Conservation (phyloP, 1,140 invertebrate genomes). For the Micrasema longulum region DNA sequence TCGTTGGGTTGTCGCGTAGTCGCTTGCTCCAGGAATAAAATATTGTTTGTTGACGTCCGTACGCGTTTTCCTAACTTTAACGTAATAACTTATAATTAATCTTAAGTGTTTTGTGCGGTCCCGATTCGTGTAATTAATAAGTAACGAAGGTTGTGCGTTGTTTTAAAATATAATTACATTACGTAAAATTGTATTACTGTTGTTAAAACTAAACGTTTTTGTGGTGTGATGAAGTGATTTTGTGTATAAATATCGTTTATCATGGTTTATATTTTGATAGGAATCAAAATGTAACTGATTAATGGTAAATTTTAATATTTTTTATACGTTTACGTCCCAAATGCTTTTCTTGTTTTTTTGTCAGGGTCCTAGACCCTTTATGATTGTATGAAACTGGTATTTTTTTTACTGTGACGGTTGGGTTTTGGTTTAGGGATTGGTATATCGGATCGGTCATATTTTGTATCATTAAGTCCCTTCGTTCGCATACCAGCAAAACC, state of each 20-base stretch:
- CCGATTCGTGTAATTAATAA: neutral
- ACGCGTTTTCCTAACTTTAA: neutral
- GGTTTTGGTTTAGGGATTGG: neutral
- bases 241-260: slow-evolving; percentile 1
- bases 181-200: too few species aligned
- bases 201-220: too few species aligned
- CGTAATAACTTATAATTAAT: neutral
- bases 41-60: neutral
- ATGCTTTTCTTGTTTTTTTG: neutral
- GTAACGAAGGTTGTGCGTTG: slow-evolving; percentile 24
- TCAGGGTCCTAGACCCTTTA: neutral
- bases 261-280: slow-evolving; percentile 15
- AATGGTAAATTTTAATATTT: slow-evolving; percentile 29
- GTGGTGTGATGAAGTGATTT: slow-evolving; percentile 12
- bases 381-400: neutral
- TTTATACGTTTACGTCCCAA: slow-evolving; percentile 1
- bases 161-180: too few species aligned
- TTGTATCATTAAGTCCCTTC: too few species aligned
- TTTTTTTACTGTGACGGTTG: slow-evolving; percentile 17
- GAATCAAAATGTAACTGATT: slow-evolving; percentile 32
- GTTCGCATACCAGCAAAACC: too few species aligned
- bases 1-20: slow-evolving; percentile 5
- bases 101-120: neutral
- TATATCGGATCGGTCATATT: too few species aligned
- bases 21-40: neutral